Evolutionary conservation across 2,888 invertebrate genomes (phyloP), one percentile per base, ranked within the genome.

Genomic region (Athalia rosae): DNA sequence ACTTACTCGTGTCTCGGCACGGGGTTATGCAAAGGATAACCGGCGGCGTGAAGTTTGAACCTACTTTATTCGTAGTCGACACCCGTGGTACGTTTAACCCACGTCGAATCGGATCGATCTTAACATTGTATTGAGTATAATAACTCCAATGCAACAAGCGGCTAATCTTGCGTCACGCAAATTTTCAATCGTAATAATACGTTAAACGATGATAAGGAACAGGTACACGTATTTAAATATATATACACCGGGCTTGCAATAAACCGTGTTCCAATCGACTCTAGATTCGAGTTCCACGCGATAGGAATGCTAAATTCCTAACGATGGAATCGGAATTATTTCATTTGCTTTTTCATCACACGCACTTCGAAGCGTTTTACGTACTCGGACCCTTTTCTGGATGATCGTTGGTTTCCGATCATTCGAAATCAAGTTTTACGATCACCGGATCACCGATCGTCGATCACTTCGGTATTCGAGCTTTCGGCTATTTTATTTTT

Each of bases 101-200:
- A 11, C 53, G 41, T 28, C 50, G 4, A 67, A 67, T 50, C 67
- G 41, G 47, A 53, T 3, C 7, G n/a, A 4, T 53, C n/a, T 9
- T 45, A 53, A 48, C 48, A 28, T 67, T 50, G 50, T 50, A 4
- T 59, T n/a, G 0, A 4, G 15, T 15, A 4, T 59, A 15, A 28
- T n/a, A 67, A 67, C 41, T 53, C 8, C 0, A 6, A 50, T 28
- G 67, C 67, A 67, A 67, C 50, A 28, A 67, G 50, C 50, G 50
- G 28, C 67, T 53, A 15, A 48, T 28, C 15, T 67, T 67, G 67
- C 67, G 45, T 67, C 67, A 67, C 67, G 67, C 67, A 53, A 50
- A 67, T 67, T 64, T 47, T 15, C 47, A 2, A 13, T 47, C 0
- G 8, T 47, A 6, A 9, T 64, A 47, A 47, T 64, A 28, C 28